Evolutionary conservation across 2,888 invertebrate genomes (phyloP).

Genomic region (Rhopalosiphum nymphaeae): DNA sequence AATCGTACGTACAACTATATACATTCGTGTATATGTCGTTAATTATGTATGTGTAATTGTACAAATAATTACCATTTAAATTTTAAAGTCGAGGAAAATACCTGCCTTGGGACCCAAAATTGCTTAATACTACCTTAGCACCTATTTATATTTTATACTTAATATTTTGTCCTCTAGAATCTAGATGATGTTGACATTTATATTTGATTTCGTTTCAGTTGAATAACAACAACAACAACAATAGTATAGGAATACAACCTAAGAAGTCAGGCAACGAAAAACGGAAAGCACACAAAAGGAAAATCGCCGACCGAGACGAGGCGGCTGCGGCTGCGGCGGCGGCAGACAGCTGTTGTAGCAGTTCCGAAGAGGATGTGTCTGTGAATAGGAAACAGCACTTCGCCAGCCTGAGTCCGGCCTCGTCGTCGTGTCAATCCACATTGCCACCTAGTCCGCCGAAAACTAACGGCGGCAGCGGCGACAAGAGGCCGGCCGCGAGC

Average conservation of each 20-base stretch:
- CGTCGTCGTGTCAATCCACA: slow-evolving; percentile 76
- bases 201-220: slow-evolving; percentile 20
- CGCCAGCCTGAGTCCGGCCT: slow-evolving; percentile 74
- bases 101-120: neutral
- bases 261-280: slow-evolving; percentile 64
- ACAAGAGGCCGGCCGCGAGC: slow-evolving; percentile 66
- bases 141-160: neutral
- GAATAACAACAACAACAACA: slow-evolving; percentile 54
- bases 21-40: neutral
- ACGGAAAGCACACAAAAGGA: slow-evolving; percentile 75
- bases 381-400: slow-evolving; percentile 66
- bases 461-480: slow-evolving; percentile 27
- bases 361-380: slow-evolving; percentile 71
- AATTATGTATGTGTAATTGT: too few species aligned
- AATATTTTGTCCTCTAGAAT: neutral
- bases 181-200: neutral
- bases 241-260: slow-evolving; percentile 46
- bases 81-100: too few species aligned
- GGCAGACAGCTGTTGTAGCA: slow-evolving; percentile 68
- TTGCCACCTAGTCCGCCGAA: slow-evolving; percentile 56
- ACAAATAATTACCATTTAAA: neutral
- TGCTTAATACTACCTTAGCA: neutral
- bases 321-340: slow-evolving; percentile 69
- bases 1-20: neutral
- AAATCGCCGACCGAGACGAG: slow-evolving; percentile 70